phyloP scores from a whole-genome alignment of 2,113 vertebrate genomes.

The Cyprinodon tularosa region DNA sequence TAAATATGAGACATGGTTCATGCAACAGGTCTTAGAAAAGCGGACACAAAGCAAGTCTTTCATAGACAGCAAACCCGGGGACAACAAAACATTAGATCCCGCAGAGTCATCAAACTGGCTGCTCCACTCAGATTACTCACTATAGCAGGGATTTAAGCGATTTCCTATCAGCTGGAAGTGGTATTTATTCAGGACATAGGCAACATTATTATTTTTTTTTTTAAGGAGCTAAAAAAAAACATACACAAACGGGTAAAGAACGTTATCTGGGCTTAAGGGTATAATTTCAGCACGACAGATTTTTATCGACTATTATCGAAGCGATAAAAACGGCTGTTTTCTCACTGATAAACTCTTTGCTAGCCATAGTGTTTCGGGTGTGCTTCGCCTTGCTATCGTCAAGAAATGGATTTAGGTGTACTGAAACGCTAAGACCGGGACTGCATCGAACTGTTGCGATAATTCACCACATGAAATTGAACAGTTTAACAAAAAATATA shows the following conservation, averaged over 20 bases:
- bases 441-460: neutral
- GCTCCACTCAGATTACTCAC: constrained; percentile 49
- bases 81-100: constrained; percentile 55
- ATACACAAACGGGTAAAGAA: neutral
- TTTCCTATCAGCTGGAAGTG: constrained; percentile 12
- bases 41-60: constrained; percentile 3
- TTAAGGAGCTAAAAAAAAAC: neutral
- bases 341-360: neutral
- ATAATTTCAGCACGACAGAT: neutral
- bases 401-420: neutral
- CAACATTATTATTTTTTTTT: neutral
- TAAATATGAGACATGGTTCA: neutral
- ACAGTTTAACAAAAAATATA: neutral
- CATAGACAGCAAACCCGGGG: neutral
- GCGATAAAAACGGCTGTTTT: neutral
- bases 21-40: neutral
- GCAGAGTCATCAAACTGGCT: constrained; percentile 61
- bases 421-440: neutral
- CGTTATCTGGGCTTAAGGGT: neutral
- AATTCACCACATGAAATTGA: neutral
- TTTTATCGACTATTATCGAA: neutral
- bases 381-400: neutral
- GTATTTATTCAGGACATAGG: neutral
- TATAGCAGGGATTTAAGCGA: constrained; percentile 45
- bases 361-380: neutral